Percentiles rank a stretch among this genome's conserved stretches.
phyloP scores from a whole-genome alignment of 1,140 invertebrate species.

The Probaryconus sp. region DNA sequence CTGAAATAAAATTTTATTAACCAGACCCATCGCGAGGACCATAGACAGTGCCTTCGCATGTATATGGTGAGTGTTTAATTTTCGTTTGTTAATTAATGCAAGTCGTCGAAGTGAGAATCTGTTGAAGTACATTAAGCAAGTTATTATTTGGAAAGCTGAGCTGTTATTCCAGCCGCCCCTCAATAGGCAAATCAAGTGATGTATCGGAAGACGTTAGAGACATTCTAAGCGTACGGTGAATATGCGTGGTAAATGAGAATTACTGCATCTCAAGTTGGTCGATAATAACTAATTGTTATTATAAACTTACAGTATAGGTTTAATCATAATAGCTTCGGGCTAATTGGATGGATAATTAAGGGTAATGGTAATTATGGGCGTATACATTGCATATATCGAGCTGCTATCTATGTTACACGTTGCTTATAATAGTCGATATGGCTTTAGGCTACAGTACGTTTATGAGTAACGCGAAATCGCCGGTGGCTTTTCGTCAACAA shows the following conservation, averaged over 20 bases:
- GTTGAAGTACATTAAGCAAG: conserved; percentile 1
- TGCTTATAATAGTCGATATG: conserved; percentile 75
- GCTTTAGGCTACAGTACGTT: conserved; percentile 73
- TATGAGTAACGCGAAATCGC: conserved; percentile 69
- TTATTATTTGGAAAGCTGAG: conserved; percentile 12
- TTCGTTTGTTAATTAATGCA: background rate
- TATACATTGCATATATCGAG: conserved; percentile 70
- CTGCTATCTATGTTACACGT: conserved; percentile 66
- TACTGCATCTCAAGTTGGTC: conserved; percentile 70
- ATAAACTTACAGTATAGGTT: conserved; percentile 78
- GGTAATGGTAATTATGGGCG: conserved; percentile 78
- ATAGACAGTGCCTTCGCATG: too few relatives aligned
- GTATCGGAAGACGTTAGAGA: conserved; percentile 41
- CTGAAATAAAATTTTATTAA: too few relatives aligned
- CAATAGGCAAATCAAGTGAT: conserved; percentile 31
- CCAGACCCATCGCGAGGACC: too few relatives aligned
- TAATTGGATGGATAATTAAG: conserved; percentile 80
- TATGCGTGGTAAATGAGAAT: conserved; percentile 71
- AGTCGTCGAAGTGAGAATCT: background rate
- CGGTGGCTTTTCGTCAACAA: conserved; percentile 69
- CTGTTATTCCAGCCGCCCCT: conserved; percentile 31
- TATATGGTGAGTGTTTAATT: too few relatives aligned
- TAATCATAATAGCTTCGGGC: conserved; percentile 78
- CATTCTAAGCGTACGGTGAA: conserved; percentile 48
- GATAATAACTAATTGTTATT: conserved; percentile 79